phyloP scores from a whole-genome alignment of 2,113 vertebrate genomes.

The Talpa occidentalis region DNA sequence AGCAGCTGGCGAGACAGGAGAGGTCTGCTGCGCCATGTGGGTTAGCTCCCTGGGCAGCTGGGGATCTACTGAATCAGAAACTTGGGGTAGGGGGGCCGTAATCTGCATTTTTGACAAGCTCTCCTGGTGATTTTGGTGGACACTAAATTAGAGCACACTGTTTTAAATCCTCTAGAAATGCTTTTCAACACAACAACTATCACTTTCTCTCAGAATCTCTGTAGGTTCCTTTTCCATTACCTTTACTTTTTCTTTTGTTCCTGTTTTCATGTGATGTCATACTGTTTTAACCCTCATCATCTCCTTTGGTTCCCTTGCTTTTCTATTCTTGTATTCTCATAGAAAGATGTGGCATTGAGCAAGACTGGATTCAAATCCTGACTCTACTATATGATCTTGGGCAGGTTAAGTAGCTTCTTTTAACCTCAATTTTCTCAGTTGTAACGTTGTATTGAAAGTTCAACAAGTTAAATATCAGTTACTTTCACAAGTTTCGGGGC shows the following conservation, averaged over 20 bases:
- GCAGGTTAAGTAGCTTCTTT: neutral
- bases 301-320: neutral
- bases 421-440: neutral
- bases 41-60: no score
- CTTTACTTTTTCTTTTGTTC: neutral
- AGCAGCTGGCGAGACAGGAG: no score
- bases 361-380: neutral
- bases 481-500: neutral
- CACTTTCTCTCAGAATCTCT: neutral
- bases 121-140: neutral
- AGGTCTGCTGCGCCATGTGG: no score
- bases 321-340: neutral
- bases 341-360: neutral
- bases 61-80: neutral
- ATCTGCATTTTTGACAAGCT: neutral
- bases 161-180: neutral
- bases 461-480: neutral
- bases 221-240: neutral
- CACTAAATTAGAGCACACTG: neutral
- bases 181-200: neutral
- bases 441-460: neutral
- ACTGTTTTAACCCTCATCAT: neutral
- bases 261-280: neutral
- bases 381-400: neutral
- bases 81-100: neutral